Percentiles rank a stretch among this genome's conserved stretches.
Conservation (phyloP, 2,797 vertebrate genomes). For the Hapalemur alaotrensis region DNA sequence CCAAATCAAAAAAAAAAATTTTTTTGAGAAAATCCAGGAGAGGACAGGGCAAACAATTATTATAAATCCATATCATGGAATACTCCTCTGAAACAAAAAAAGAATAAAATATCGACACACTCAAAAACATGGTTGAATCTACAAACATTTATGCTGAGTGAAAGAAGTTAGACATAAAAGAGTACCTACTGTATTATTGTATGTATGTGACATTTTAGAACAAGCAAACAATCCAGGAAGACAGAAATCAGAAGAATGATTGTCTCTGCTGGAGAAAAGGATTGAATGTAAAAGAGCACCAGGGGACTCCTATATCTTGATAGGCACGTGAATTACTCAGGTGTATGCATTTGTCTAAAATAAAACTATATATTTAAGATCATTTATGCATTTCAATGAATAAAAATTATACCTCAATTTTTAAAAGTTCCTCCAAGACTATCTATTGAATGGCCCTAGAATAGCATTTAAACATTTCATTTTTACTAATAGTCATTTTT, state of each 20-base stretch:
- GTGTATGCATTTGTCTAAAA: constrained; percentile 13
- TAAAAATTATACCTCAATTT: constrained; percentile 34
- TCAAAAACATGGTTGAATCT: not conserved
- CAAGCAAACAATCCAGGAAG: not conserved
- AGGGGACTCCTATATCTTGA: not conserved
- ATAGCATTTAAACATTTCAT: constrained; percentile 43
- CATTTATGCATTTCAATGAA: constrained; percentile 24
- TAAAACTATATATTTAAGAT: not conserved
- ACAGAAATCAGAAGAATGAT: not conserved
- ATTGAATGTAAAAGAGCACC: not conserved
- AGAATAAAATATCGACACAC: not conserved
- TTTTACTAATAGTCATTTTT: constrained; percentile 52
- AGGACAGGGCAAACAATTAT: not conserved
- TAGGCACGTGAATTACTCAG: not conserved
- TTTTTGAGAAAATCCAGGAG: not conserved
- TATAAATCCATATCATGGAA: not conserved
- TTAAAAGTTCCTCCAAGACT: not conserved
- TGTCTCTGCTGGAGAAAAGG: not conserved
- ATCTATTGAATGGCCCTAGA: not conserved
- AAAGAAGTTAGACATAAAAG: not conserved
- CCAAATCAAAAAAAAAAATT: not conserved
- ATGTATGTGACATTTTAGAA: not conserved
- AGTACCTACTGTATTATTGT: not conserved
- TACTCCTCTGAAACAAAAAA: not conserved
- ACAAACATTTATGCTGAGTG: not conserved